phyloP scores from a whole-genome alignment of 2,113 vertebrate species.

The Casuarius casuarius region DNA sequence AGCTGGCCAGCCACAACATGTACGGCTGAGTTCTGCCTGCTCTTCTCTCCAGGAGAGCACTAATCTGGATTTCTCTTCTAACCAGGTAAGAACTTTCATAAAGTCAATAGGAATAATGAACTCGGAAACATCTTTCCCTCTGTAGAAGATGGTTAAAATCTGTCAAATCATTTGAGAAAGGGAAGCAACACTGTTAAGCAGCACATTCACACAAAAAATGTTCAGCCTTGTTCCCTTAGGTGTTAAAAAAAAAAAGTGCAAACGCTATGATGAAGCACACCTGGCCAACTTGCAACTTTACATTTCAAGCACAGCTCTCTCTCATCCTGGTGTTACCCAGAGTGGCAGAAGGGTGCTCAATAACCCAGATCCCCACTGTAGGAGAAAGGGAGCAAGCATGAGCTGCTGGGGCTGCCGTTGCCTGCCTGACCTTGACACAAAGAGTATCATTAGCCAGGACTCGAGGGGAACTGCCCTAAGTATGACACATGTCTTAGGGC shows the following conservation, averaged over 20 bases:
- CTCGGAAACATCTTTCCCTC: not conserved
- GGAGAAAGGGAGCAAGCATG: not conserved
- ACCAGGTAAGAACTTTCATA: not conserved
- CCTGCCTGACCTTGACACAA: not conserved
- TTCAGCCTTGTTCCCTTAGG: not conserved
- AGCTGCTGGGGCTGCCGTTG: not conserved
- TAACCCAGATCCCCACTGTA: not conserved
- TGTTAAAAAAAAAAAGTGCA: not conserved
- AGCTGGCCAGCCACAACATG: no score
- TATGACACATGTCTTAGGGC: fast-evolving
- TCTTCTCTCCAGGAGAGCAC: not conserved
- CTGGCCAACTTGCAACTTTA: not conserved
- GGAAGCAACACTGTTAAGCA: not conserved
- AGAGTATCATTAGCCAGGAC: not conserved
- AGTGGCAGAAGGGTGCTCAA: not conserved
- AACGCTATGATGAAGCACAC: not conserved
- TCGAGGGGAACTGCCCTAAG: not conserved
- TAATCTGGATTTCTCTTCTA: not conserved
- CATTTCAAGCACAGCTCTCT: no score
- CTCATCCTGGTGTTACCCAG: not conserved
- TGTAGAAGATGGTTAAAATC: not conserved
- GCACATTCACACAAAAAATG: not conserved
- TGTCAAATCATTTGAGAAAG: not conserved
- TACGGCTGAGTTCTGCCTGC: not conserved
- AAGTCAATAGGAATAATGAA: not conserved